Base-by-base conservation (phyloP, 2,888 invertebrate genomes). In the Ryuthela nishihirai region DNA sequence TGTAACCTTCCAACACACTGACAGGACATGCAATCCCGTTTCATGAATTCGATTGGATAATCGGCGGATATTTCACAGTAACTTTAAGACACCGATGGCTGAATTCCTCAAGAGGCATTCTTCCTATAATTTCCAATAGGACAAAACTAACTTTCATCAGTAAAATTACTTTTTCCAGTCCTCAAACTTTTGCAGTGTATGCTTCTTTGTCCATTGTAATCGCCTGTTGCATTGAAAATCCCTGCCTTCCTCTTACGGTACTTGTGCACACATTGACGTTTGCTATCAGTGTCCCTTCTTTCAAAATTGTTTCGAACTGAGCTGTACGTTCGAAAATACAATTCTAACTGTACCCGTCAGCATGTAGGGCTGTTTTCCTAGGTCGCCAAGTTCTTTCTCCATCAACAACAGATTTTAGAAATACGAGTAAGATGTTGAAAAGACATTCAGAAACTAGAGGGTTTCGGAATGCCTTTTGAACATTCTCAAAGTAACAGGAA, bases 301-400 rank as follows among this genome's bases (percentile, higher is more conserved):
- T 39, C 39, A 39, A 18, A 39, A 39, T 39, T 39, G 21, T n/a
- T 20, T 39, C 23, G 39, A 39, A 39, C 23, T 39, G 23, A 39
- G 39, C 39, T 39, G 3, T 39, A 2, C 23, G 39, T 39, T 39
- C 23, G 12, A 21, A 39, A 39, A 23, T 18, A 23, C 20, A 39
- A 39, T 39, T 23, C 18, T 39, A n/a, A n/a, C n/a, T n/a, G n/a
- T n/a, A n/a, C n/a, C n/a, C n/a, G n/a, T n/a, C 39, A 23, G 20
- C 39, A 39, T 3, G 18, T 39, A 39, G 23, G 23, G 39, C 9
- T 39, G 39, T 39, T 39, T 39, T 39, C 23, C 39, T 39, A 10
- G 21, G 21, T 39, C 39, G 21, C 18, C 38, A 15, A 15, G 38
- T 17, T 38, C 38, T 4, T 18, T 17, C n/a, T 17, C 17, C 18